Conservation (phyloP, 1,140 invertebrate species). For the Caenorhabditis tropicalis region DNA sequence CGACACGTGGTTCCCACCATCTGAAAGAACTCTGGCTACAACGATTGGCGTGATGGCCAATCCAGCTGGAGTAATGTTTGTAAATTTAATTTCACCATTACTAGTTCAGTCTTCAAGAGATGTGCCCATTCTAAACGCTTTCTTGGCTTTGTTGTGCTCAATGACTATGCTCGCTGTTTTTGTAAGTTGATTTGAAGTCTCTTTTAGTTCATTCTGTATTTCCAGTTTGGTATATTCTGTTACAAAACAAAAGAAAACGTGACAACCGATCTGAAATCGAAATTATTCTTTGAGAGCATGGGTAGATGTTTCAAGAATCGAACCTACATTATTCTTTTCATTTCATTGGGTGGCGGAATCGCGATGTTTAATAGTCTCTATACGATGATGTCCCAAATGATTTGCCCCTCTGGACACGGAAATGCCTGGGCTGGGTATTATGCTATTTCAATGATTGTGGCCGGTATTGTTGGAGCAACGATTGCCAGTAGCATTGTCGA, state of each 20-base stretch:
- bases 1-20: not conserved
- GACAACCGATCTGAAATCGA: not conserved
- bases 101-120: not conserved
- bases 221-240: not conserved
- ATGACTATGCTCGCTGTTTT: not conserved
- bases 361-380: not conserved
- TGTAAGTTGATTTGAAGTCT: not conserved
- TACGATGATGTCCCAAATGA: not conserved
- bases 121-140: not conserved
- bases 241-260: not conserved
- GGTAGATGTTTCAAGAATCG: not conserved
- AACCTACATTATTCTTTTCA: not conserved
- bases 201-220: not conserved
- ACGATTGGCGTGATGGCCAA: not conserved
- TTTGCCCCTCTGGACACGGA: not conserved
- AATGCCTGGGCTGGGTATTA: not conserved
- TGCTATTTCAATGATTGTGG: not conserved
- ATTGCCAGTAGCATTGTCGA: not conserved
- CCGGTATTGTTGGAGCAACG: not conserved
- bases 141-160: not conserved
- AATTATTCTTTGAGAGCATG: not conserved
- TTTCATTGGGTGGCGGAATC: not conserved
- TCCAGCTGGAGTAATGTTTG: not conserved
- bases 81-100: not conserved
- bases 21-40: not conserved